phyloP scores from a whole-genome alignment of 2,113 vertebrate species.

The Aythya baeri region DNA sequence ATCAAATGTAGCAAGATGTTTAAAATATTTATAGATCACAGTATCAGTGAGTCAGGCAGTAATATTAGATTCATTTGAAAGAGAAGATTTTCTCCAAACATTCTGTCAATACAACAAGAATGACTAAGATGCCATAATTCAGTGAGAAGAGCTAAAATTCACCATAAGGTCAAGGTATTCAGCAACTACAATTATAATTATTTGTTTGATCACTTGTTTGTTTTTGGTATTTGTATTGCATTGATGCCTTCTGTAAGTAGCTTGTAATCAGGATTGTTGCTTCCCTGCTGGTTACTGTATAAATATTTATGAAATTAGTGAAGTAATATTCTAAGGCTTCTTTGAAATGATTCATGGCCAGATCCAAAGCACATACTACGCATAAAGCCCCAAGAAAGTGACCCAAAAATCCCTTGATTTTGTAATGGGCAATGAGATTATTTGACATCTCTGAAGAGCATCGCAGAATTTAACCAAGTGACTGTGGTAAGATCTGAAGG shows the following conservation, averaged over 20 bases:
- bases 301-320: slow-evolving; percentile 62
- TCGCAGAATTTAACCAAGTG: neutral
- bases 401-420: neutral
- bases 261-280: slow-evolving; percentile 22
- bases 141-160: neutral
- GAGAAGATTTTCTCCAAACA: neutral
- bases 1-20: neutral
- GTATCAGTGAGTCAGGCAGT: neutral
- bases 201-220: neutral
- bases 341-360: neutral
- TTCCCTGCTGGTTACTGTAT: neutral
- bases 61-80: slow-evolving; percentile 2
- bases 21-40: neutral
- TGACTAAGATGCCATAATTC: neutral
- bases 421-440: neutral
- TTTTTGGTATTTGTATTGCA: neutral
- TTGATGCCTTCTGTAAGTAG: neutral
- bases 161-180: neutral
- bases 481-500: neutral
- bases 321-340: neutral
- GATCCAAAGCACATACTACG: neutral
- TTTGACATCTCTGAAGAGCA: neutral
- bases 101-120: neutral
- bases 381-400: neutral
- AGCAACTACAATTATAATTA: neutral